Evolutionary conservation across 2,888 invertebrate species (phyloP), one percentile per base, ranked within the genome.

Genomic region (Trissolcus japonicus): DNA sequence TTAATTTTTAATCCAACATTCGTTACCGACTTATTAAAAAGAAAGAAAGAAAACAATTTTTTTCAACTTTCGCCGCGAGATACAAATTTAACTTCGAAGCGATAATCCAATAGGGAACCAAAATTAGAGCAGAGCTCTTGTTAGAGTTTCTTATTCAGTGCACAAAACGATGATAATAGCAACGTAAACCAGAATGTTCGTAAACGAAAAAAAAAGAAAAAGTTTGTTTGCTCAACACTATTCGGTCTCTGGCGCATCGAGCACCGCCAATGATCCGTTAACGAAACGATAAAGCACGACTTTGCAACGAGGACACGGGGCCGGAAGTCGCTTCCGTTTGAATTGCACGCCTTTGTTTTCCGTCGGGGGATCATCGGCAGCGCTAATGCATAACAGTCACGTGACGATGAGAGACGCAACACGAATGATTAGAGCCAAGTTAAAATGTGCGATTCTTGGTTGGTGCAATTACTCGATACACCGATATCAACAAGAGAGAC

Each of bases 381-480:
- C 55, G 54, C 63, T 55, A 46, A 35, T 43, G 50, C 59, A 50
- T 21, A 56, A 59, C 35, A 69, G 43, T 69, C 54, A 69, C 68
- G 50, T 67, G 62, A 43, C 56, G 56, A 59, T 59, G 68, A 67
- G 35, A 35, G 51, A 41, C 69, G 75, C 17, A 57, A 71, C 66
- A 48, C 67, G 57, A 72, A 72, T 61, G 62, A 76, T 72, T 72
- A 72, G 74, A 67, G 78, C 72, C 75, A 68, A 76, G 75, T 79
- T 74, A 65, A 68, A 79, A 62, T 67, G 75, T 79, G 75, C 75
- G 75, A 75, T 72, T 72, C 61, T 56, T 67, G 65, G 72, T 72
- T 76, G 78, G 72, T 76, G 78, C 78, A 65, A 72, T 71, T 68
- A 72, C 59, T 75, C 72, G 72, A 72, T 56, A 78, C 74, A 72